Conservation (phyloP, 2,797 vertebrate species). For the Notoglanidium macrostoma region DNA sequence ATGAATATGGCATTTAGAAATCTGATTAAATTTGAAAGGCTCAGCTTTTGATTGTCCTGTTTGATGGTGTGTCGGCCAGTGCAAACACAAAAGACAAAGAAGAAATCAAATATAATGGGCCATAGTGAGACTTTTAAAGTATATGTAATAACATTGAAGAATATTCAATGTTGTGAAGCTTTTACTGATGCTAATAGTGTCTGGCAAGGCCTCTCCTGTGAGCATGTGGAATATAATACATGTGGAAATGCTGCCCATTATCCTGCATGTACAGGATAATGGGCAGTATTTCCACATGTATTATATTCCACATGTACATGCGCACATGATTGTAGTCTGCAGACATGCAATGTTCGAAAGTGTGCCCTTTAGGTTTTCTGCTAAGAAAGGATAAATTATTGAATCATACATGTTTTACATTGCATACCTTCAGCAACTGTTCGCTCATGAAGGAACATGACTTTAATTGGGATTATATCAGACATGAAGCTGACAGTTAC, state of each 20-base stretch:
- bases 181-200: conserved; percentile 5
- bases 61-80: conserved; percentile 7
- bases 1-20: conserved; percentile 39
- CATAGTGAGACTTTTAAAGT: neutral
- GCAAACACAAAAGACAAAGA: neutral
- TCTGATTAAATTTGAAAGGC: conserved; percentile 32
- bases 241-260: neutral
- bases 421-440: neutral
- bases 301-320: conserved; percentile 18
- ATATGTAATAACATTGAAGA: neutral
- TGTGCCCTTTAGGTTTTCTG: neutral
- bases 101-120: conserved; percentile 14
- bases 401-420: neutral
- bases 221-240: conserved; percentile 6
- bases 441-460: neutral
- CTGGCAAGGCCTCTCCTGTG: neutral
- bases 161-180: neutral
- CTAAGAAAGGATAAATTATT: neutral
- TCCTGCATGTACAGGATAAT: neutral
- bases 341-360: neutral
- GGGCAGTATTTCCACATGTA: neutral
- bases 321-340: neutral
- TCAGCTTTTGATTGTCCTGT: conserved; percentile 15
- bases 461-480: neutral
- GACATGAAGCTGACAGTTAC: neutral